Evolutionary conservation across 2,797 vertebrate species (phyloP).

Genomic region (Tapera naevia): DNA sequence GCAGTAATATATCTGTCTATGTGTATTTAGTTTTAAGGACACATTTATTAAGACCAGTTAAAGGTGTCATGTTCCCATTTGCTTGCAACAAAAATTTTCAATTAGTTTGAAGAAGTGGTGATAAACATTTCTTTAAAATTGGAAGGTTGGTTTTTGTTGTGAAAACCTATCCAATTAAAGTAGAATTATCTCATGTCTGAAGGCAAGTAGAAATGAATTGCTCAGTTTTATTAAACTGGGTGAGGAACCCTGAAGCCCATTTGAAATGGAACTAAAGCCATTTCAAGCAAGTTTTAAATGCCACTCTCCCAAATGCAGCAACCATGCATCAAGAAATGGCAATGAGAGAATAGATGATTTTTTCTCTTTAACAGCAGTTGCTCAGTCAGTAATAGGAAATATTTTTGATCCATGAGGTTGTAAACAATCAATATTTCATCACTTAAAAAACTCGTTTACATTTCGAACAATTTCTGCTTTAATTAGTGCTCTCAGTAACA

Average conservation of each 20-base stretch:
- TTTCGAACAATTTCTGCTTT: slow-evolving; percentile 14
- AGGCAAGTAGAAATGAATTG: neutral
- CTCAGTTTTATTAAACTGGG: neutral
- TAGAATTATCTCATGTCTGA: neutral
- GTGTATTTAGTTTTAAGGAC: neutral
- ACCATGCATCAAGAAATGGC: neutral
- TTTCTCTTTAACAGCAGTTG: neutral
- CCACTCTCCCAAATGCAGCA: neutral
- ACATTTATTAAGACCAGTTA: neutral
- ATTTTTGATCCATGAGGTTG: neutral
- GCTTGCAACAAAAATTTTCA: neutral
- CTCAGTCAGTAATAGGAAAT: neutral
- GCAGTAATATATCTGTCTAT: neutral
- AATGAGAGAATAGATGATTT: neutral
- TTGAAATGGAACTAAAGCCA: neutral
- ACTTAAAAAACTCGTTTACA: neutral
- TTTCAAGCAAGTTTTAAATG: neutral
- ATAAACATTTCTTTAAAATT: neutral
- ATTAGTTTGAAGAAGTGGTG: neutral
- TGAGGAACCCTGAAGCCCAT: neutral
- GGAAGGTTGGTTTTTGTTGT: neutral
- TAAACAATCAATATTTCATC: neutral
- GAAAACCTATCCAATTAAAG: neutral
- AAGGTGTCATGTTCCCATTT: neutral
- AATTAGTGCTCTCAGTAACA: neutral